These are phyloP conservation scores for Syncerus caffer DNA, from an alignment of 2,797 vertebrate species.

Conservation along the genomic window DNA sequence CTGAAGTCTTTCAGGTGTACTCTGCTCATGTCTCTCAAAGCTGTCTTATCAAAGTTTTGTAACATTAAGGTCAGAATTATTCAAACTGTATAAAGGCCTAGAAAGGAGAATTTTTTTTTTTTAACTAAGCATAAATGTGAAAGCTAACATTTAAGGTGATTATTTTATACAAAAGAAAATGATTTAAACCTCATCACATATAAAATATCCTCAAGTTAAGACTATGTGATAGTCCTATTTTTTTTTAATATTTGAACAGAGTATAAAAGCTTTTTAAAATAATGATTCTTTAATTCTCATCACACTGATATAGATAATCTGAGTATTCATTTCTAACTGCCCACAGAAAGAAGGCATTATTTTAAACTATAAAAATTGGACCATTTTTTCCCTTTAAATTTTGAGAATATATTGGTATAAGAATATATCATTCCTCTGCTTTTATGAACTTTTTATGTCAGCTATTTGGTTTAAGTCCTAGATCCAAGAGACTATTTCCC, in stretches of 20 bases:
- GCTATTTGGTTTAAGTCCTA: accelerated
- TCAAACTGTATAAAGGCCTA: background rate
- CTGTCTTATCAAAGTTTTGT: background rate
- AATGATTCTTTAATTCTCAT: background rate
- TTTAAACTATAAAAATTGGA: background rate
- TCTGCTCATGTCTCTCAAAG: background rate
- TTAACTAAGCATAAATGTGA: background rate
- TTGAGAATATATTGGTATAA: background rate
- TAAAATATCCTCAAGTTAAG: background rate
- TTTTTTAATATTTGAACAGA: background rate
- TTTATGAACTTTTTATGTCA: background rate
- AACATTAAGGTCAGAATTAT: background rate
- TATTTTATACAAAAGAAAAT: background rate
- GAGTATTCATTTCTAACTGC: background rate
- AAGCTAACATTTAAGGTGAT: background rate
- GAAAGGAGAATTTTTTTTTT: background rate
- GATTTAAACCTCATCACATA: background rate
- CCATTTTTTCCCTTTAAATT: background rate
- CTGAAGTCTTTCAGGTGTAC: background rate
- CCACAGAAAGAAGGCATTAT: background rate
- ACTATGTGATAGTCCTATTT: background rate
- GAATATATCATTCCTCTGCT: background rate
- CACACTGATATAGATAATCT: background rate
- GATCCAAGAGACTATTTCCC: background rate
- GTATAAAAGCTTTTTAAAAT: background rate